Base-by-base conservation (phyloP, 1,140 invertebrate genomes). In the Mactra quadrangularis region DNA sequence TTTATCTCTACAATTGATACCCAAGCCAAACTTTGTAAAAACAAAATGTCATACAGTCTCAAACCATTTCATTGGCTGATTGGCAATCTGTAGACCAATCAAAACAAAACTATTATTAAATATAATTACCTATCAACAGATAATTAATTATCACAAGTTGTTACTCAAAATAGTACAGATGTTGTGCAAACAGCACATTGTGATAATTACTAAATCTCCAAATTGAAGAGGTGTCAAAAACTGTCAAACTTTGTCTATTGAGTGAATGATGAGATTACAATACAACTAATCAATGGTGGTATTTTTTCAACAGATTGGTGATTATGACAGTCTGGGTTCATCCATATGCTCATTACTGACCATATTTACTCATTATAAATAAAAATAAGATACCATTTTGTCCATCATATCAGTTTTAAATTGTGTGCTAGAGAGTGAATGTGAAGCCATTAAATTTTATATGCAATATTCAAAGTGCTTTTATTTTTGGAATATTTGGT, bases 11-110 rank as follows among this genome's bases (percentile, higher is more conserved):
- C n/a, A n/a, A n/a, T n/a, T n/a, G n/a, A n/a, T n/a, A n/a, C n/a
- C n/a, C n/a, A n/a, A n/a, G n/a, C 71, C 45, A 74, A 74, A 53
- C 53, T 74, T 13, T 3, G 27, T 57, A 45, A 41, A 52, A 59
- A 74, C 25, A 72, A 74, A 22, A 19, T 74, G 71, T 59, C 52
- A 68, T 3, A 33, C 3, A 55, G 71, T 74, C 71, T 74, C 52
- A 74, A 74, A 7, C 71, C 71, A 68, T 68, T 50, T 74, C 47
- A 45, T 31, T 35, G 38, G 25, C 31, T 53, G 66, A 71, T 53
- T n/a, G 33, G 1, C 29, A 13, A 33, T 33, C 71, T 17, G 19
- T 74, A 57, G 13, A 74, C 6, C 53, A 27, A 74, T 74, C 71
- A 57, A n/a, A 57, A 31, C 38, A 45, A 74, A 19, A 47, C 38